These are phyloP conservation scores for Rhopalosiphum nymphaeae DNA, from an alignment of 2,888 invertebrate species.

Conservation along the genomic window DNA sequence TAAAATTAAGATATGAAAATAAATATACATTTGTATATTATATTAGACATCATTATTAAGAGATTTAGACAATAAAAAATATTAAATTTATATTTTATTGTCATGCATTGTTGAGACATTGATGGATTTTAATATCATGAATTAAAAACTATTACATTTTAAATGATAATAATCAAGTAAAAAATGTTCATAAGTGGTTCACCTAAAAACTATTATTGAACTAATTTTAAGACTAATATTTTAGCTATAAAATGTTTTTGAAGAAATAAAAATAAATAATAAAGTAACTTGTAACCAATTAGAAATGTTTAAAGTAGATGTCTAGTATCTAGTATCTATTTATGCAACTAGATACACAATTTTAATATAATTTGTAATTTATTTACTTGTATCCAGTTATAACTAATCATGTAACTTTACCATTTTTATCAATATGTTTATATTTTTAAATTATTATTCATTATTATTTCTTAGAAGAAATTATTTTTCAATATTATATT, in stretches of 20 bases:
- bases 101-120: neutral
- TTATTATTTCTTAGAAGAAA: neutral
- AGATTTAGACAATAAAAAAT: neutral
- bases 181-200: neutral
- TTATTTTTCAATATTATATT: neutral
- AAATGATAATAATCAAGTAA: neutral
- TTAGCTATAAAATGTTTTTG: neutral
- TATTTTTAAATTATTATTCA: neutral
- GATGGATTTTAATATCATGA: neutral
- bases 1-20: neutral
- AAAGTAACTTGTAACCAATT: neutral
- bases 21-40: neutral
- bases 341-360: neutral
- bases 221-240: neutral
- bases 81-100: neutral
- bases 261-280: neutral
- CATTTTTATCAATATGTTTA: neutral
- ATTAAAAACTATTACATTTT: neutral
- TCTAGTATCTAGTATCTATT: neutral
- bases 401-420: neutral
- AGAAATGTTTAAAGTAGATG: neutral
- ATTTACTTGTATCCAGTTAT: neutral
- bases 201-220: neutral
- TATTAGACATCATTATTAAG: neutral
- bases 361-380: neutral